Base-by-base conservation (phyloP, 2,888 invertebrate genomes). In the Pycnomerus fuliginosus region DNA sequence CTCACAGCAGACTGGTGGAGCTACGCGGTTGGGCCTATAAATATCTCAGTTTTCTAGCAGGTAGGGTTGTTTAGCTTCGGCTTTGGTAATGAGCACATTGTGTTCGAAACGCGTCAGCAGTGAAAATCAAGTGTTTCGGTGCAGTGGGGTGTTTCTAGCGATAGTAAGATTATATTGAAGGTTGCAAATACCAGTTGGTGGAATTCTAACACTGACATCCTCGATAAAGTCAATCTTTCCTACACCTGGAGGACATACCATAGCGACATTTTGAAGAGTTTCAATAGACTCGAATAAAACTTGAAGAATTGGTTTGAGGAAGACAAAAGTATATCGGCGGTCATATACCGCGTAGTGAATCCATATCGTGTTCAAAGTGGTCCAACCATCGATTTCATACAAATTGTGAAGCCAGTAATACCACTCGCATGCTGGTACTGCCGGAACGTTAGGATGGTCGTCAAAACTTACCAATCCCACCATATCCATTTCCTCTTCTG, bases 311-410 rank as follows among this genome's bases (percentile, higher is more conserved):
- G 68, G 64, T 33, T 59, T 53, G 22, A 75, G 53, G 52, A 75
- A 76, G 0, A 52, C 30, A 14, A 59, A 52, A 2, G 58, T 62
- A 54, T 76, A 77, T 1, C 65, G 61, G 1, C 69, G 65, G 45
- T 79, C 73, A 78, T 78, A 83, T 31, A 79, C 77, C 7, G 80
- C 59, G 45, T 81, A 63, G 58, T 82, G 80, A 25, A 85, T 63
- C 69, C 83, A 85, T 25, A 81, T 60, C 0, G 80, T 76, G 59
- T 83, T 82, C 7, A 76, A 68, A 12, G 76, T 61, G 28, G 69
- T 75, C 48, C 79, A 57, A 35, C 75, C 71, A 34, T 69, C 63
- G 5, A 64, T 29, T 7, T 58, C 55, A 62, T 80, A 84, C 56
- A 77, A 73, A 8, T 65, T 67, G 63, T 71, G 69, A n/a, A 83